These are phyloP conservation scores for Pelobates fuscus DNA, from an alignment of 2,113 vertebrate species.

Conservation along the genomic window DNA sequence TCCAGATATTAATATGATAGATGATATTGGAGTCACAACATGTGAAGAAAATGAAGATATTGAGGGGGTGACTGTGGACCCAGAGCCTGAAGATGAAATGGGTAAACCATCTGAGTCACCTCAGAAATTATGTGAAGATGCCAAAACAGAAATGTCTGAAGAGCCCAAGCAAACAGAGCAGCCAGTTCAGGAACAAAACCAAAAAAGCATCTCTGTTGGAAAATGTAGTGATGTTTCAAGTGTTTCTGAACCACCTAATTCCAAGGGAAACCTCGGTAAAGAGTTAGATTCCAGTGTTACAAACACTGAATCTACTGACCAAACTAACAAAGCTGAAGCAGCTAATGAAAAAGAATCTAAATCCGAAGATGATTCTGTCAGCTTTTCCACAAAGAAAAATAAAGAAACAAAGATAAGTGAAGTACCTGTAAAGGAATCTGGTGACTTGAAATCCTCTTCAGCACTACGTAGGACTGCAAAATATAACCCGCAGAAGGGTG, in stretches of 20 bases:
- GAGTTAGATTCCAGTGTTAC: background rate
- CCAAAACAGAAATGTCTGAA: background rate
- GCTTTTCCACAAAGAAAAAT: no score
- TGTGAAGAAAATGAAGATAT: background rate
- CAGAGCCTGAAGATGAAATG: background rate
- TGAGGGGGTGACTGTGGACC: background rate
- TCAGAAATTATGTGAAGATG: background rate
- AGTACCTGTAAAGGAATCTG: background rate
- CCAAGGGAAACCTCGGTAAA: background rate
- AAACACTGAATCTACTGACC: background rate
- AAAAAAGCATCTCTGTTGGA: background rate
- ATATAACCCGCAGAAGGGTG: slow-evolving; percentile 5
- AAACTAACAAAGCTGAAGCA: background rate
- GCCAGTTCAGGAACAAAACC: background rate
- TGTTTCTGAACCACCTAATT: background rate
- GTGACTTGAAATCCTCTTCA: slow-evolving; percentile 44
- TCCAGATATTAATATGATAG: background rate
- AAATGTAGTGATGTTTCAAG: background rate
- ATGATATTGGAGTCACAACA: background rate
- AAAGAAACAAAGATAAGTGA: background rate
- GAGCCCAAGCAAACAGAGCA: background rate
- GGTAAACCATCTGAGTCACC: background rate
- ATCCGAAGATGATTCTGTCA: background rate
- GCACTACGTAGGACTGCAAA: slow-evolving; percentile 55
- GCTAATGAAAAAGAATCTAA: slow-evolving; percentile 25